Conservation (phyloP, 2,888 invertebrate genomes). For the Drosophila fungiperda region DNA sequence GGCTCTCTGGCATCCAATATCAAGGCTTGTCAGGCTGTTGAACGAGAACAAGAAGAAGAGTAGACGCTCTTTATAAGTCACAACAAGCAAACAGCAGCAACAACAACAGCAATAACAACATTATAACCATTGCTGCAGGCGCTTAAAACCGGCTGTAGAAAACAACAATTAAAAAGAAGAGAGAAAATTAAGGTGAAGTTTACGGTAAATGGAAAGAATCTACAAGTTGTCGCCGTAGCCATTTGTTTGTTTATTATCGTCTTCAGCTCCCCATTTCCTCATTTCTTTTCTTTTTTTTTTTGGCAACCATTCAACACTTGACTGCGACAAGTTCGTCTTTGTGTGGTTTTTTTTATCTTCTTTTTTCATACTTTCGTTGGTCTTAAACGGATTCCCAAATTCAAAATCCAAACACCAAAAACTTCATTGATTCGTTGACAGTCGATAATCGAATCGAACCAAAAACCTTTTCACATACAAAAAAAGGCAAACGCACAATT, state of each 20-base stretch:
- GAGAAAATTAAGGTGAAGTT: conserved; percentile 84
- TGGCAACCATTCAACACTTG: conserved; percentile 46
- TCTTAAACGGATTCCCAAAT: conserved; percentile 35
- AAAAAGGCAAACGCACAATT: conserved; percentile 65
- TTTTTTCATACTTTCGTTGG: conserved; percentile 49
- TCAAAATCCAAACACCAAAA: conserved; percentile 6
- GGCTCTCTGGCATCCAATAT: conserved; percentile 60
- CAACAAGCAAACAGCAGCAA: conserved; percentile 21
- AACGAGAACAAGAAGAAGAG: conserved; percentile 18
- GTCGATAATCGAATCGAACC: conserved; percentile 18
- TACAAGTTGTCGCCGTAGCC: conserved; percentile 59
- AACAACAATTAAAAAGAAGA: conserved; percentile 40
- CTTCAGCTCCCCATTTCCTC: conserved; percentile 38
- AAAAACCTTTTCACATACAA: conserved; percentile 63
- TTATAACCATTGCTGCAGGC: conserved; percentile 61
- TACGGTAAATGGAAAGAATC: conserved; percentile 84
- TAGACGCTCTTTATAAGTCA: conserved; percentile 18
- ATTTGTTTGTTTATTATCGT: conserved; percentile 23
- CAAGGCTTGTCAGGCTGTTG: conserved; percentile 43
- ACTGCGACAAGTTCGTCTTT: conserved; percentile 54
- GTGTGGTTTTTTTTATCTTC: conserved; percentile 7
- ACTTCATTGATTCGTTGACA: conserved; percentile 15
- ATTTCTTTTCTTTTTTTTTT: conserved; percentile 53
- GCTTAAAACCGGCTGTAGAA: conserved; percentile 70
- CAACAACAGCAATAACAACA: conserved; percentile 35